These are phyloP conservation scores for Microcebus tavaratra DNA, from an alignment of 2,113 vertebrate genomes.

Conservation along the genomic window DNA sequence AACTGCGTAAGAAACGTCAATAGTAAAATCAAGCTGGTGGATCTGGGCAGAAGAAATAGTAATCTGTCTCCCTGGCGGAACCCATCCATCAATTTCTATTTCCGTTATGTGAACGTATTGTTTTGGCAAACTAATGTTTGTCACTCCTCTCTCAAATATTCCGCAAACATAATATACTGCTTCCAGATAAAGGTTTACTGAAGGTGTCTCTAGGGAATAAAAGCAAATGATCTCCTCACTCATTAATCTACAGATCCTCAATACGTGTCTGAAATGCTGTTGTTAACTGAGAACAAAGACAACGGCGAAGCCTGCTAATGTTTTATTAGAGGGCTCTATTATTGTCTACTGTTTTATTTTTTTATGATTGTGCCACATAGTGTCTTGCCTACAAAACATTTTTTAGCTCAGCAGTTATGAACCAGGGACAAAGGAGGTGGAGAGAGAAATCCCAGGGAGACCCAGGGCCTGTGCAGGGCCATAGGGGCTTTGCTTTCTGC, in stretches of 20 bases:
- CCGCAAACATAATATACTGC: background rate
- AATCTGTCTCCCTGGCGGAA: constrained; percentile 7
- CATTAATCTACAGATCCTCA: background rate
- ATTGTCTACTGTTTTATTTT: background rate
- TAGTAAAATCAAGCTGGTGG: background rate
- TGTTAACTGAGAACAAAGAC: background rate
- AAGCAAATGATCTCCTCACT: background rate
- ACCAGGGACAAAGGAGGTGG: background rate
- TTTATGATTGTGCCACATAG: background rate
- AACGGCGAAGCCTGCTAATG: background rate
- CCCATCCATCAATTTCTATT: constrained; percentile 7
- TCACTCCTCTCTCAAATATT: background rate
- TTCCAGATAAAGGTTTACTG: background rate
- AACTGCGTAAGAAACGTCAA: constrained; percentile 48
- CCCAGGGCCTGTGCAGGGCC: background rate
- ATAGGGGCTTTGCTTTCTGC: background rate
- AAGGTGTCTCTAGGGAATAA: constrained; percentile 33
- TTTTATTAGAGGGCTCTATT: background rate
- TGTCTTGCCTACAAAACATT: background rate
- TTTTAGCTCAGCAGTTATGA: background rate
- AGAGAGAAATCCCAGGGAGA: background rate
- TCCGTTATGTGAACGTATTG: background rate
- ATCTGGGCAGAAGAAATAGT: constrained; percentile 18
- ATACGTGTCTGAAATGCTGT: background rate
- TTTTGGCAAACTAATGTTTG: constrained; percentile 13